Evolutionary conservation across 2,888 invertebrate species (phyloP).

Genomic region (Acrocyrtus sp.): DNA sequence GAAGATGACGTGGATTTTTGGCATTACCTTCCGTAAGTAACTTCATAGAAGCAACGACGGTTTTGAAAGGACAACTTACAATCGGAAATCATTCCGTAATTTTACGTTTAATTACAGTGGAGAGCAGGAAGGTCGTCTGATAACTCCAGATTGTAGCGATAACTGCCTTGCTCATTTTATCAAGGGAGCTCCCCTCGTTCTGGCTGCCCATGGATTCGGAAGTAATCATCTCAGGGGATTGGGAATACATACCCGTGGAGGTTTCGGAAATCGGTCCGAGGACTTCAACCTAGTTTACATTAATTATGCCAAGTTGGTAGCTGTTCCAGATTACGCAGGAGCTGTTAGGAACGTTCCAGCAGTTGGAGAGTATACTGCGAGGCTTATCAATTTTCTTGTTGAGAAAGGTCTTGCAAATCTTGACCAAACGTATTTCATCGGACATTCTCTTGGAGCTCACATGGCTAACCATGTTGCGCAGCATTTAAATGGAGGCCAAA

Average conservation of each 20-base stretch:
- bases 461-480: conserved; percentile 74
- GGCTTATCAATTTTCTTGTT: conserved; percentile 73
- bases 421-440: conserved; percentile 72
- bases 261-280: conserved; percentile 71
- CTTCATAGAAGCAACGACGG: not conserved
- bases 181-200: conserved; percentile 44
- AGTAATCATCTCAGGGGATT: conserved; percentile 41
- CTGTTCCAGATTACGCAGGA: conserved; percentile 74
- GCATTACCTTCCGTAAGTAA: conserved; percentile 55
- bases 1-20: conserved; percentile 57
- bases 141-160: conserved; percentile 19
- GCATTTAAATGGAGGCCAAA: conserved; percentile 67
- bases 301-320: conserved; percentile 71
- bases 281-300: conserved; percentile 72
- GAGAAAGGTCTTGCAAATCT: conserved; percentile 70
- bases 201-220: conserved; percentile 60
- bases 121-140: conserved; percentile 6
- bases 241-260: conserved; percentile 61
- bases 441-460: conserved; percentile 75
- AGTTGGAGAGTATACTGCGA: conserved; percentile 72
- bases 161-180: conserved; percentile 34
- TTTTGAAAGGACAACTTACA: not conserved
- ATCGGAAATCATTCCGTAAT: no score
- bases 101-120: conserved; percentile 36
- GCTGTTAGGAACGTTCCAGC: conserved; percentile 72